Evolutionary conservation across 2,888 invertebrate genomes (phyloP).

Genomic region (Amphipoea oculea): DNA sequence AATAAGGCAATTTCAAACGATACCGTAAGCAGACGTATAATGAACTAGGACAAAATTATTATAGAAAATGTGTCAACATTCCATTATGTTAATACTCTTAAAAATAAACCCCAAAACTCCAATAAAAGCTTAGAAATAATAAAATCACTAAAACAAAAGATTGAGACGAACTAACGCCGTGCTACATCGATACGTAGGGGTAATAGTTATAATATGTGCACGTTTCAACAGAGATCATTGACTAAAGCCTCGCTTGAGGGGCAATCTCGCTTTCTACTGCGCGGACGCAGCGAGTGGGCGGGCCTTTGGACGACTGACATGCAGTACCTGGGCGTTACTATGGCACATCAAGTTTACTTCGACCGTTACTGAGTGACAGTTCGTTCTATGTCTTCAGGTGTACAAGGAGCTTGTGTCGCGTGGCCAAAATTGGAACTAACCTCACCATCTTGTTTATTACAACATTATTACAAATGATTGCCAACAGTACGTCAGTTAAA

Average conservation of each 20-base stretch:
- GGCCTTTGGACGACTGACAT: conserved; percentile 27
- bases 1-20: conserved; percentile 77
- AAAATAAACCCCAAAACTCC: conserved; percentile 81
- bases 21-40: conserved; percentile 73
- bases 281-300: conserved; percentile 41
- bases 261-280: conserved; percentile 66
- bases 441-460: background rate
- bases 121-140: conserved; percentile 77
- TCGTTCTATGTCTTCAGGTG: background rate
- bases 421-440: background rate
- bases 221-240: conserved; percentile 78
- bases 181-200: conserved; percentile 65
- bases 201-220: conserved; percentile 73
- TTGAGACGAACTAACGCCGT: conserved; percentile 66
- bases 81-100: conserved; percentile 81
- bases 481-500: background rate
- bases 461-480: too few relatives aligned
- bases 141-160: conserved; percentile 70
- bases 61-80: conserved; percentile 81
- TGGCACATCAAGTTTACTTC: background rate
- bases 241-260: conserved; percentile 72
- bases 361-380: background rate
- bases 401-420: background rate
- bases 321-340: background rate
- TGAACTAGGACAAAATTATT: conserved; percentile 70